Conservation (phyloP, 64 coral and sea anemone species). For the Cladopsammia gracilis region DNA sequence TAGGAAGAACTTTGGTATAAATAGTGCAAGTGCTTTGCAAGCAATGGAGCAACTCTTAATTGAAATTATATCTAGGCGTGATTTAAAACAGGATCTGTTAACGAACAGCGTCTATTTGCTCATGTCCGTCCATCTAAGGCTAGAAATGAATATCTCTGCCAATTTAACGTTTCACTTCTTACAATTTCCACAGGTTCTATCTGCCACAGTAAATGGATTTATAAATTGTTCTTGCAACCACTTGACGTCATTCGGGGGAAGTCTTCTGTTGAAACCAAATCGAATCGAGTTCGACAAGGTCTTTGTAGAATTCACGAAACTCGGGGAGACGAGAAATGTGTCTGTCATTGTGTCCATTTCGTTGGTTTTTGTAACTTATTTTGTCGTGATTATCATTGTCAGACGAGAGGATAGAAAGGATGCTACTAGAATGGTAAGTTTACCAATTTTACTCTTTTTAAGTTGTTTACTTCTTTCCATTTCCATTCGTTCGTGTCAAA, state of each 20-base stretch:
- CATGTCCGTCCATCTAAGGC: no score
- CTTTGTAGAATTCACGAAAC: not conserved
- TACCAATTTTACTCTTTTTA: no score
- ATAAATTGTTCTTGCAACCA: constrained; percentile 53
- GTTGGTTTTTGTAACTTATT: constrained; percentile 33
- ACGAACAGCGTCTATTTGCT: no score
- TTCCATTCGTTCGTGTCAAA: not conserved
- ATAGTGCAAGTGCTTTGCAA: no score
- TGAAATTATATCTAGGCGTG: no score
- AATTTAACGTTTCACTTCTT: not conserved
- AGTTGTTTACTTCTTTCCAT: no score
- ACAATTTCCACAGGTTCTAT: not conserved
- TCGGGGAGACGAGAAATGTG: constrained; percentile 57
- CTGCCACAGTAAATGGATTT: not conserved
- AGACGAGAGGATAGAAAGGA: constrained; percentile 48
- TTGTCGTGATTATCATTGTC: constrained; percentile 34
- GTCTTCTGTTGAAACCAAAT: no score
- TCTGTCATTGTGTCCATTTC: constrained; percentile 48
- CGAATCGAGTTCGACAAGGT: no score
- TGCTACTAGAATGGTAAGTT: constrained; percentile 45
- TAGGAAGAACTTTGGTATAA: no score
- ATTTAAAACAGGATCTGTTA: no score
- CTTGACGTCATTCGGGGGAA: not conserved
- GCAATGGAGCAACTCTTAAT: no score
- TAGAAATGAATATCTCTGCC: not conserved